Base-by-base conservation (phyloP, 1,140 invertebrate species). In the Vollenhovia emeryi region DNA sequence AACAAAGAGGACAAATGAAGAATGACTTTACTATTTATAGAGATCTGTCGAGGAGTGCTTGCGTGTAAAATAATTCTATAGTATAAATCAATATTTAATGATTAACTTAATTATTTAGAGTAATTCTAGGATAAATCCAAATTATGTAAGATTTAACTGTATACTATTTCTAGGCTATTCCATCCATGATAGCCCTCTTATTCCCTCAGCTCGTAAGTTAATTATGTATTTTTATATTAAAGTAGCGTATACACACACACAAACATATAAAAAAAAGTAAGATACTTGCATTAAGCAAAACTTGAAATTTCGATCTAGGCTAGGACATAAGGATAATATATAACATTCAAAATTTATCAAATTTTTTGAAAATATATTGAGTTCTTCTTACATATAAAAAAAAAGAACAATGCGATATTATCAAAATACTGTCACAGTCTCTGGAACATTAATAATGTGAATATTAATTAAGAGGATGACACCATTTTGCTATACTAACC, bases 181-280 rank as follows among this genome's bases (percentile, higher is more conserved):
- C 89, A 93, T 92, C 90, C 91, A 90, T 78, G 90, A 87, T 93
- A 94, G 92, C 91, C 93, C 90, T 93, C 89, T 93, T 92, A 94
- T 93, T 93, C 91, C 93, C 92, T 91, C 92, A 94, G 93, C 93
- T 94, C 93, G 91, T 95, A 95, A 95, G 93, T 92, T 95, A 94
- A 95, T 95, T 95, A 95, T 95, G 94, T 95, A 95, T 95, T 95
- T 95, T 95, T 95, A 95, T 95, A 95, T 95, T 94, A 95, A 94
- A 94, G 91, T 94, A 94, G 93, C 91, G 93, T 93, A 94, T 94
- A 94, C 91, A 94, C 86, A 92, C 73, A 90, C 86, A 92, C 73
- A 90, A 86, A 83, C 18, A 68, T 90, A 86, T 86, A 84, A 89
- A 59, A 84, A 89, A 59, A 80, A 68, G 69, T 89, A 89, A 91